Percentiles rank a stretch among this genome's conserved stretches.
Evolutionary conservation across 2,113 vertebrate species (phyloP).

Genomic region (Alectura lathami): DNA sequence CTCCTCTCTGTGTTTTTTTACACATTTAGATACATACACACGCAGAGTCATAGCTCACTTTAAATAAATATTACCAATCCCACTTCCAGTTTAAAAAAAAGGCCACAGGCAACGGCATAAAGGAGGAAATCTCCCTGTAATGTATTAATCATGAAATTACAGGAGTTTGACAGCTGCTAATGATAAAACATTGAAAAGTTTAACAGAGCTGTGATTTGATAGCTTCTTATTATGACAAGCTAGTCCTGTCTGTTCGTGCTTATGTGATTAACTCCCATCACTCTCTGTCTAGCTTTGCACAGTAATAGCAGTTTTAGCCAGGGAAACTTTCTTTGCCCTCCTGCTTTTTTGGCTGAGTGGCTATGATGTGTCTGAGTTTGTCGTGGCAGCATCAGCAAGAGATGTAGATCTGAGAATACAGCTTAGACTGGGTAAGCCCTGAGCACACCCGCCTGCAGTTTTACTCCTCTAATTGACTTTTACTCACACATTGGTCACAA

Average conservation of each 20-base stretch:
- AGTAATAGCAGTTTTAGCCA: constrained; percentile 7
- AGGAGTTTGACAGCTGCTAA: constrained; percentile 65
- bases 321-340: constrained; percentile 55
- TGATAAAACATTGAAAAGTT: constrained; percentile 55
- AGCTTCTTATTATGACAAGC: constrained; percentile 72
- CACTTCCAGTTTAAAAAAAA: constrained; percentile 9
- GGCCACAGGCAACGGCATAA: constrained; percentile 50
- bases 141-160: constrained; percentile 74
- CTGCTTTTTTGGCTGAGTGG: not conserved
- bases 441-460: not conserved
- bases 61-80: constrained; percentile 49
- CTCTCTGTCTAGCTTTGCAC: constrained; percentile 13
- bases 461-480: not conserved
- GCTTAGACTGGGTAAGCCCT: not conserved
- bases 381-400: not conserved
- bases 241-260: constrained; percentile 71
- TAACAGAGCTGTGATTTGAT: constrained; percentile 56
- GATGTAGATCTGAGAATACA: not conserved
- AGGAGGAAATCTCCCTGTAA: constrained; percentile 72
- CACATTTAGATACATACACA: not conserved
- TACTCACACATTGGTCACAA: not conserved
- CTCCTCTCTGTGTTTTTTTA: not conserved
- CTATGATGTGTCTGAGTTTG: not conserved
- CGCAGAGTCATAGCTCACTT: not conserved
- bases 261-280: constrained; percentile 63